Conservation (phyloP, 2,113 vertebrate species). For the Casuarius casuarius region DNA sequence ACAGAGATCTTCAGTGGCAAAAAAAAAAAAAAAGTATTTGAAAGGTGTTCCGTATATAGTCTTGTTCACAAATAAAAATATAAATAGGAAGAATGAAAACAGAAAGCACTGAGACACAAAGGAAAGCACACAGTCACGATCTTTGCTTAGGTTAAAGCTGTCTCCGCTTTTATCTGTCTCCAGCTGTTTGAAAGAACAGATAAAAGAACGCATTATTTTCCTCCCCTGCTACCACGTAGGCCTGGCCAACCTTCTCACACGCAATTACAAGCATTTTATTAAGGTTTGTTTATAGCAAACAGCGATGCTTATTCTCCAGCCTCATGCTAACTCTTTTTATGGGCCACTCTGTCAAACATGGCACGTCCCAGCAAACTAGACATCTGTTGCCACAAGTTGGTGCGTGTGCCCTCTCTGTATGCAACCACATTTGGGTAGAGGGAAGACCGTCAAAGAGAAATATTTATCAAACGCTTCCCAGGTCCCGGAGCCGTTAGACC, state of each 20-base stretch:
- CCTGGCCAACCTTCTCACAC: constrained; percentile 28
- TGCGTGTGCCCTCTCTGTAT: background rate
- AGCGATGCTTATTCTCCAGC: constrained; percentile 38
- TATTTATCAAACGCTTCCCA: constrained; percentile 29
- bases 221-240: background rate
- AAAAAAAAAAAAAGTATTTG: background rate
- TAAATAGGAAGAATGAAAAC: background rate
- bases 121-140: background rate
- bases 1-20: background rate
- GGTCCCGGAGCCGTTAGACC: background rate
- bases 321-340: constrained; percentile 15
- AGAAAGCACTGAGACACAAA: constrained; percentile 27
- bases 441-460: background rate
- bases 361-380: background rate
- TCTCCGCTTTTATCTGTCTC: constrained; percentile 66
- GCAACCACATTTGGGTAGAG: background rate
- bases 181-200: constrained; percentile 60
- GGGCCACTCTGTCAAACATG: background rate
- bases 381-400: background rate
- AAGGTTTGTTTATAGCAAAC: constrained; percentile 64
- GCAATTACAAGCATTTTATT: constrained; percentile 46
- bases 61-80: background rate
- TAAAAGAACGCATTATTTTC: constrained; percentile 65
- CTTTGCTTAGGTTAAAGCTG: constrained; percentile 49
- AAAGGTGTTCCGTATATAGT: background rate